Percentiles rank a stretch among this genome's conserved stretches.
Conservation (phyloP, 35 echinoderm and acorn worm genomes). For the Ophioderma brevispina region DNA sequence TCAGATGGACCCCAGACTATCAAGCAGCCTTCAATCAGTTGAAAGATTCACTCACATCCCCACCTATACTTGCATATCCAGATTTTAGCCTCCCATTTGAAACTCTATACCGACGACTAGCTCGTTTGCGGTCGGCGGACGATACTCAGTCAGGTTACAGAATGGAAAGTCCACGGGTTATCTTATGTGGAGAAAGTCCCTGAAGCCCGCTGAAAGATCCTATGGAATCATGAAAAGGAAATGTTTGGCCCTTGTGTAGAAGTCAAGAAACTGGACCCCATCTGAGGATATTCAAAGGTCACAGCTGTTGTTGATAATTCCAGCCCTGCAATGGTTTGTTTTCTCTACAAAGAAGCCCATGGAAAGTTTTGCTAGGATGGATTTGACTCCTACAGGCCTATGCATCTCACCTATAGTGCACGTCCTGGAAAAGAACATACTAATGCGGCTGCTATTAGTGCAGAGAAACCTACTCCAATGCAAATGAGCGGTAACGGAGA, state of each 20-base stretch:
- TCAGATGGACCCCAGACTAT: background rate
- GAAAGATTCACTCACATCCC: background rate
- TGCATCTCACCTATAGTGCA: background rate
- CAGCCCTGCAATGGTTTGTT: background rate
- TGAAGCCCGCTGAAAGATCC: background rate
- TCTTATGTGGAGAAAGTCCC: background rate
- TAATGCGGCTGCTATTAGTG: background rate
- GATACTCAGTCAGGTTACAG: background rate
- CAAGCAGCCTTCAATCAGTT: constrained; percentile 1
- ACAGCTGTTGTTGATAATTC: background rate
- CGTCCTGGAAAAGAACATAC: background rate
- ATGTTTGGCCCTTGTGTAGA: background rate
- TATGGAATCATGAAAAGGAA: background rate
- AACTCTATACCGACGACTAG: background rate
- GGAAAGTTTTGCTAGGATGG: background rate
- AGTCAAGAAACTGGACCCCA: background rate
- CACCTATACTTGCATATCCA: constrained; percentile 10
- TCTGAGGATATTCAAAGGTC: background rate
- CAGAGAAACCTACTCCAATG: background rate
- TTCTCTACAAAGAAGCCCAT: background rate
- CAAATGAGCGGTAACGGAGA: background rate
- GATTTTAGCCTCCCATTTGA: constrained; percentile 32
- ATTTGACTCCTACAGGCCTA: background rate
- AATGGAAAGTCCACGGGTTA: background rate
- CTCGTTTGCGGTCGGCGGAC: background rate